phyloP scores from a whole-genome alignment of 2,888 invertebrate genomes.

The Cryptus viduatorius region DNA sequence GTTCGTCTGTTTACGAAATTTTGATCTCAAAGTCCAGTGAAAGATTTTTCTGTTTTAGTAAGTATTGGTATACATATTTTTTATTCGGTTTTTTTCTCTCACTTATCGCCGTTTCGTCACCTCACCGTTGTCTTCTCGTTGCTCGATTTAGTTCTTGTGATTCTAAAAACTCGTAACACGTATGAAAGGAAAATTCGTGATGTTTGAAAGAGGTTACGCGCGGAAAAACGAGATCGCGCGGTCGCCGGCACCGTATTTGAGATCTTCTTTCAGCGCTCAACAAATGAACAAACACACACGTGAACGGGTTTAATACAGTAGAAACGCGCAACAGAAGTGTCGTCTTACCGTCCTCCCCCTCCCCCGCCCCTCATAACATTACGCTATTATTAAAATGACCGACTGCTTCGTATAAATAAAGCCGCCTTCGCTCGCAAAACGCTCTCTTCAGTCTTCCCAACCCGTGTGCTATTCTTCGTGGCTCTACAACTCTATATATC shows the following conservation, averaged over 20 bases:
- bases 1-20: too few relatives aligned
- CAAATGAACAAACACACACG: background rate
- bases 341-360: background rate
- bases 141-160: background rate
- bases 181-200: background rate
- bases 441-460: background rate
- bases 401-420: slow-evolving; percentile 62
- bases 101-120: background rate
- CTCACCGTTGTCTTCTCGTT: background rate
- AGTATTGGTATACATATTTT: too few relatives aligned
- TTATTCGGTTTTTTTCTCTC: too few relatives aligned
- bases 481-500: background rate
- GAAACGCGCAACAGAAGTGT: slow-evolving; percentile 42
- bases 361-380: slow-evolving; percentile 22
- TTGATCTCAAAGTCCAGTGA: too few relatives aligned
- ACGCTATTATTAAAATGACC: slow-evolving; percentile 66
- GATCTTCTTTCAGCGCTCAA: too few relatives aligned
- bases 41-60: too few relatives aligned
- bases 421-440: slow-evolving; percentile 38
- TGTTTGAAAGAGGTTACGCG: background rate
- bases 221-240: slow-evolving; percentile 19
- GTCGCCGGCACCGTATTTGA: background rate
- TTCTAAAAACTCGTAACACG: background rate
- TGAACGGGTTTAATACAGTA: slow-evolving; percentile 6
- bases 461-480: background rate